Evolutionary conservation across 2,888 invertebrate species (phyloP).

Genomic region (Mellilla xanthometata): DNA sequence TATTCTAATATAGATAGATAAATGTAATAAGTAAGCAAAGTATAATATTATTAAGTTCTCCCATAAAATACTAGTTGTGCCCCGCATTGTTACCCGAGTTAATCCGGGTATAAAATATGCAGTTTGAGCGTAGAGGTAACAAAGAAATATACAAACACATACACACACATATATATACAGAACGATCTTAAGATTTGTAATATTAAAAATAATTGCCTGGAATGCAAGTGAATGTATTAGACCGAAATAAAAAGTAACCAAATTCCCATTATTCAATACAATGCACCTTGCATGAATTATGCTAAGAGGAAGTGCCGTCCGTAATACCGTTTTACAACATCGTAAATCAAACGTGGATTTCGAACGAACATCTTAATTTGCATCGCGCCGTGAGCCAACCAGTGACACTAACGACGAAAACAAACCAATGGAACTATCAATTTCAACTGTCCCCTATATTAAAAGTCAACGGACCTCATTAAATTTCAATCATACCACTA

Average conservation of each 20-base stretch:
- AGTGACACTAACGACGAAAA: slow-evolving; percentile 75
- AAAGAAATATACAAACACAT: no score
- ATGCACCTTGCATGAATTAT: slow-evolving; percentile 41
- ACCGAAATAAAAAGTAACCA: slow-evolving; percentile 16
- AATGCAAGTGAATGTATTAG: slow-evolving; percentile 3
- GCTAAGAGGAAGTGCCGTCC: slow-evolving; percentile 37
- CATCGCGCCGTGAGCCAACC: slow-evolving; percentile 60
- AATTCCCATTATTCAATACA: slow-evolving; percentile 37
- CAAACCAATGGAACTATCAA: slow-evolving; percentile 72
- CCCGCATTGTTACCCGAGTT: no score
- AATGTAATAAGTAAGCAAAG: no score
- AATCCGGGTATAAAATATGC: no score
- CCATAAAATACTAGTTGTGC: no score
- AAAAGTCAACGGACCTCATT: slow-evolving; percentile 48
- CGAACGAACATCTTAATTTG: slow-evolving; percentile 73
- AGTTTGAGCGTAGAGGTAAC: no score
- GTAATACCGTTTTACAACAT: slow-evolving; percentile 52
- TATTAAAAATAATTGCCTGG: no score
- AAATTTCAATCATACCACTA: slow-evolving; percentile 46
- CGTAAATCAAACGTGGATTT: slow-evolving; percentile 69
- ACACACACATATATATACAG: no score
- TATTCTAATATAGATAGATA: no score
- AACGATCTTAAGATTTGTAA: no score
- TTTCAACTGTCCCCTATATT: slow-evolving; percentile 61
- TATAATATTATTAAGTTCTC: no score